A percentile compares a stretch with the other conserved stretches of the same genome.
These are phyloP conservation scores for Ptychoptera contaminata DNA, from an alignment of 2,888 invertebrate genomes.

Conservation along the genomic window DNA sequence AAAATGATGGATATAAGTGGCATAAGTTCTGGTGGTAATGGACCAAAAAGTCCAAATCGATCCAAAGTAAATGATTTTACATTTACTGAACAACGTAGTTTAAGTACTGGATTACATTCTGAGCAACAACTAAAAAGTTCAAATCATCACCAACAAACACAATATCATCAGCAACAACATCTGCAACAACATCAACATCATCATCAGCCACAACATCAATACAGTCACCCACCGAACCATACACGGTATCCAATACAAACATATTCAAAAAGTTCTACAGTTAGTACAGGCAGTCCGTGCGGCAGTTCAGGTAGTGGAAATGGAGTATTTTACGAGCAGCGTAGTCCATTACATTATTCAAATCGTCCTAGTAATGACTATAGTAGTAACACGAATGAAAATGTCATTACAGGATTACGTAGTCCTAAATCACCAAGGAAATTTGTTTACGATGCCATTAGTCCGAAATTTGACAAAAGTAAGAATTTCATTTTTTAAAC, in stretches of 20 bases:
- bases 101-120: not conserved
- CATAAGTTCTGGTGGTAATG: not conserved
- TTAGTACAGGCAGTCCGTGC: too few relatives aligned
- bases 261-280: too few relatives aligned
- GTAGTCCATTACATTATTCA: conserved; percentile 17
- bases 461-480: conserved; percentile 18
- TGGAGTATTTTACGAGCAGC: conserved; percentile 4
- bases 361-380: not conserved
- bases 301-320: too few relatives aligned
- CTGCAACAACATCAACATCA: not conserved
- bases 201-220: not conserved
- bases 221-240: not conserved
- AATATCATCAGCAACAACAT: too few relatives aligned
- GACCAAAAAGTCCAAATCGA: conserved; percentile 4
- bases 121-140: not conserved
- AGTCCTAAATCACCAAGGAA: conserved; percentile 44
- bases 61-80: not conserved
- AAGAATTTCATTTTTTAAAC: not conserved
- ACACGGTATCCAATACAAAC: too few relatives aligned
- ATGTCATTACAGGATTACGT: conserved; percentile 7
- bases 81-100: too few relatives aligned
- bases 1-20: conserved; percentile 2
- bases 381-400: not conserved
- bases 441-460: conserved; percentile 38
- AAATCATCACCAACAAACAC: not conserved